Percentiles rank a stretch among this genome's conserved stretches.
Evolutionary conservation across 2,113 vertebrate genomes (phyloP).

Genomic region (cattle (Bos taurus)): DNA sequence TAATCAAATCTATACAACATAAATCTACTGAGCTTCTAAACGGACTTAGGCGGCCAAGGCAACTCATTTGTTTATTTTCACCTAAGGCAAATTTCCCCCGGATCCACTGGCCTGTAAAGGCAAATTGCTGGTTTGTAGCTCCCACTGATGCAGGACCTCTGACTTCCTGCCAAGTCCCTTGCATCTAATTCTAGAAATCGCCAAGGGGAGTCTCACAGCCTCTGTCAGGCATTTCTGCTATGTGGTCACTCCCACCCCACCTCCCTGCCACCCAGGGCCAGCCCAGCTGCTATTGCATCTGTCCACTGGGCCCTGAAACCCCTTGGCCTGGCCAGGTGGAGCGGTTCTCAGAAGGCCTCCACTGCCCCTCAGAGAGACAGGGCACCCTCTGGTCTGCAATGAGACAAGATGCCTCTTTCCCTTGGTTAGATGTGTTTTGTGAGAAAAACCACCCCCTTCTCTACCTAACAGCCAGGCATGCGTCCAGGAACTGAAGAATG

Average conservation of each 20-base stretch:
- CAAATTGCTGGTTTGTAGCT: neutral
- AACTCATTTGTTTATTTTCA: neutral
- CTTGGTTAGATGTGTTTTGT: neutral
- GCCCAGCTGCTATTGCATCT: neutral
- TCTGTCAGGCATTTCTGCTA: neutral
- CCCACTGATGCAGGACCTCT: neutral
- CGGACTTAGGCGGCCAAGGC: neutral
- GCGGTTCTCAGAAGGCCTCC: neutral
- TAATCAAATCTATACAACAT: neutral
- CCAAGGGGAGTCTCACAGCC: neutral
- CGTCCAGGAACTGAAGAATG: neutral
- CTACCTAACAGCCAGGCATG: neutral
- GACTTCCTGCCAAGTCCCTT: neutral
- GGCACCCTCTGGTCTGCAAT: neutral
- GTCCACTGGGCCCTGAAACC: neutral
- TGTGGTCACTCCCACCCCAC: neutral
- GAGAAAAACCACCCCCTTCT: neutral
- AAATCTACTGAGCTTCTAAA: neutral
- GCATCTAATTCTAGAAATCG: neutral
- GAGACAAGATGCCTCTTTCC: neutral
- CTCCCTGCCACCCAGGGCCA: neutral
- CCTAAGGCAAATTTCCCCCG: neutral
- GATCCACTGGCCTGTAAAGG: neutral
- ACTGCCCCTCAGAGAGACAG: neutral
- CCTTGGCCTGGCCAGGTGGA: neutral